Evolutionary conservation across 2,888 invertebrate species (phyloP), one percentile per base, ranked within the genome.

Genomic region (Malacosoma neustria): DNA sequence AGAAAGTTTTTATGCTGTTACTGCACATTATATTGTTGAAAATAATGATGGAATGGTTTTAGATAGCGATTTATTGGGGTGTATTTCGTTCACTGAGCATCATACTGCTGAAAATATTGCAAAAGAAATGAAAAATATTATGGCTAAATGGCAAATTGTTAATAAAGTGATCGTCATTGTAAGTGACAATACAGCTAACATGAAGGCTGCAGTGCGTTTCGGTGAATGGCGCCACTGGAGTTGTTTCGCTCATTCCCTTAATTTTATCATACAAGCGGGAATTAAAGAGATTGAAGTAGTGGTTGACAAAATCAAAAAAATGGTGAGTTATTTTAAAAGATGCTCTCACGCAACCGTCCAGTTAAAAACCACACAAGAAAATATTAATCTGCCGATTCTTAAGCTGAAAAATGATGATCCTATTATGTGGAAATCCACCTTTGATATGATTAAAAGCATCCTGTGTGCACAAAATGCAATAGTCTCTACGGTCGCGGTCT

Each of bases 201-300:
- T 45, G 35, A 36, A 15, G 14, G 30, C 32, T 32, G 45, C 38
- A 15, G 38, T 44, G 9, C 29, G 38, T 11, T n/a, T 37, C 13
- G 36, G 35, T 11, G 31, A 12, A 7, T 45, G 41, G 43, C 34
- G 33, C 13, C 34, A 37, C 32, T 37, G 30, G 29, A 13, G 29
- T n/a, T 45, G 45, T 33, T 45, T 40, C 31, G 43, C 43, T 3
- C 45, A 45, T 35, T 32, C 40, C 3, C 34, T 45, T 6, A 45
- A 45, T 30, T 31, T 45, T 11, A 40, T 44, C 7, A 36, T 14
- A 36, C 31, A 37, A 37, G 12, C 33, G 11, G 14, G 33, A 33
- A 7, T 33, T 14, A 33, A 13, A 13, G 33, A 33, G 14, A 33
- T 33, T 13, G 13, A 33, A 14, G 14, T 14, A 13, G 33, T 33